Evolutionary conservation across 2,113 vertebrate genomes (phyloP).

Genomic region (Synodontis membranacea): DNA sequence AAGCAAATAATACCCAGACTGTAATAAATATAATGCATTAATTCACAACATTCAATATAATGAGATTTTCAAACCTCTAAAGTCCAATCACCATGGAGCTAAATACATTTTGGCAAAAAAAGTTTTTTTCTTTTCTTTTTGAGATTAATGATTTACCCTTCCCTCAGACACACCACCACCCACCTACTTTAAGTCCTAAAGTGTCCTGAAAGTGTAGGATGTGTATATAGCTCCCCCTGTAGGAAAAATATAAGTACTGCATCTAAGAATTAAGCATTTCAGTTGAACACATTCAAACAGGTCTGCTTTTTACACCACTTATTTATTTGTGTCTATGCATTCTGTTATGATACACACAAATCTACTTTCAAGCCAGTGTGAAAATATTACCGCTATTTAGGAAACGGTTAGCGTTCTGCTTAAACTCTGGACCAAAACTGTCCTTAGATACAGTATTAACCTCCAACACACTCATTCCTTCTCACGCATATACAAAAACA

Average conservation of each 20-base stretch:
- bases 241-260: not conserved
- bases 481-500: not conserved
- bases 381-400: constrained; percentile 2
- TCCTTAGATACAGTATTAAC: not conserved
- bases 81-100: not conserved
- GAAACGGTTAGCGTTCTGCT: not conserved
- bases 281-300: not conserved
- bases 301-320: not conserved
- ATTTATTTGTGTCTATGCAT: constrained; percentile 8
- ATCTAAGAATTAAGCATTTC: not conserved
- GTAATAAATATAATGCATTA: not conserved
- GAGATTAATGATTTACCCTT: not conserved
- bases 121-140: not conserved
- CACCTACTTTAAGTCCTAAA: not conserved
- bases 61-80: not conserved
- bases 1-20: not conserved
- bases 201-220: not conserved
- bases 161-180: not conserved
- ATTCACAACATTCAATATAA: not conserved
- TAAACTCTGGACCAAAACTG: not conserved
- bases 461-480: not conserved
- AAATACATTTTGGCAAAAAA: not conserved
- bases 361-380: not conserved
- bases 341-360: not conserved
- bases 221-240: constrained; percentile 15